Conservation (phyloP, 2,113 vertebrate genomes). For the Calonectris borealis region DNA sequence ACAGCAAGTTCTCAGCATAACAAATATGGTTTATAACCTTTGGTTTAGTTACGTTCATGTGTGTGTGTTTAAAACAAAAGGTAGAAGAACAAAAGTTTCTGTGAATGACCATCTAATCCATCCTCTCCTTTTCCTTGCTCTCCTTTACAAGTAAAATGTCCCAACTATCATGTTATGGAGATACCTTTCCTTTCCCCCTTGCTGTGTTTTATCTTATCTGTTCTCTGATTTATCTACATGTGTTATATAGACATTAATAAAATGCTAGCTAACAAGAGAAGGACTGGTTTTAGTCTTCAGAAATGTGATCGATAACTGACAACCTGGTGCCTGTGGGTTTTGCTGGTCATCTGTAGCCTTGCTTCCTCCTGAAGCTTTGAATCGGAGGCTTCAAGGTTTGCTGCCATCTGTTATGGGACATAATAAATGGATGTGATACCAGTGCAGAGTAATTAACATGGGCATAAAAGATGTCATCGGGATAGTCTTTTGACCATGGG, state of each 20-base stretch:
- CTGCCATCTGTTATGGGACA: rapidly evolving
- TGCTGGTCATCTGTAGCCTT: not conserved
- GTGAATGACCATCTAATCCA: not conserved
- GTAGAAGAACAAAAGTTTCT: not conserved
- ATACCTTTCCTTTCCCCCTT: not conserved
- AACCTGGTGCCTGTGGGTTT: not conserved
- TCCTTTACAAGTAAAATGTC: not conserved
- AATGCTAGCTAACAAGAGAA: not conserved
- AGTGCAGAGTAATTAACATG: not conserved
- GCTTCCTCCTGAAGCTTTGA: not conserved
- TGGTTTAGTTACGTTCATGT: not conserved
- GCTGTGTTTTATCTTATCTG: not conserved
- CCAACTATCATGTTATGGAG: not conserved
- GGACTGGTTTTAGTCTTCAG: not conserved
- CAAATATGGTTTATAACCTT: not conserved
- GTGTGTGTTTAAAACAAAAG: not conserved
- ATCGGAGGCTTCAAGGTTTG: rapidly evolving
- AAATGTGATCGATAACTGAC: not conserved
- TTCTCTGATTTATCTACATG: not conserved
- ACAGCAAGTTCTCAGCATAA: not conserved
- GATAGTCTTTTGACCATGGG: rapidly evolving
- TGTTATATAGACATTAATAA: not conserved
- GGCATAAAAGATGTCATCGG: not conserved
- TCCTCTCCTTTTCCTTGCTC: not conserved
- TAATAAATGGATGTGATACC: not conserved